phyloP scores from a whole-genome alignment of 53 echinoderm and acorn worm genomes.

The Echinometra lucunter region DNA sequence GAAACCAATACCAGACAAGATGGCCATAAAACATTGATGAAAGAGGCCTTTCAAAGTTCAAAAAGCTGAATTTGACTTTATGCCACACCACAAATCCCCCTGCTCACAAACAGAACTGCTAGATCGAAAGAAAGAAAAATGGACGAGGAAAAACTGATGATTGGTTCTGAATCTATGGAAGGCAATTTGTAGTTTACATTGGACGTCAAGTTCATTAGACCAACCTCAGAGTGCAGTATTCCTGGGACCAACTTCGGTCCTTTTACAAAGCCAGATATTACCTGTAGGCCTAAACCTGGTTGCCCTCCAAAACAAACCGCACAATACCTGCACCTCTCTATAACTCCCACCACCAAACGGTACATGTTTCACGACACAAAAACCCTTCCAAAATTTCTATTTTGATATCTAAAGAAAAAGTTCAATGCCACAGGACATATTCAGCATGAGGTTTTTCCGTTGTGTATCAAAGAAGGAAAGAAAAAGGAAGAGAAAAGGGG shows the following conservation, averaged over 20 bases:
- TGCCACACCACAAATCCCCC: not conserved
- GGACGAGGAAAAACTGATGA: not conserved
- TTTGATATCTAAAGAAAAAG: constrained; percentile 61
- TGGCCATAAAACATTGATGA: not conserved
- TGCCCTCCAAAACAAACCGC: constrained; percentile 59
- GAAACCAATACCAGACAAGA: not conserved
- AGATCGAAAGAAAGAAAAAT: not conserved
- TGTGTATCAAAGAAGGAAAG: not conserved
- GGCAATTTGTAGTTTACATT: constrained; percentile 63
- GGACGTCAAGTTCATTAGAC: constrained; percentile 49
- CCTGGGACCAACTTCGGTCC: not conserved
- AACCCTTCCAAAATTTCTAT: not conserved
- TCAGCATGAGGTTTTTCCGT: constrained; percentile 40
- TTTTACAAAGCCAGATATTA: constrained; percentile 15
- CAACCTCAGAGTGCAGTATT: constrained; percentile 14
- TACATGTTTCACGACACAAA: not conserved
- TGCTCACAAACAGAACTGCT: not conserved
- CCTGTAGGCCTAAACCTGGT: constrained; percentile 41
- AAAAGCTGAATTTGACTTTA: not conserved
- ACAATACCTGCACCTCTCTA: constrained; percentile 27
- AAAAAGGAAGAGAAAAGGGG: constrained; percentile 13
- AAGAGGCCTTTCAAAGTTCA: not conserved
- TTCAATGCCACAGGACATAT: constrained; percentile 62
- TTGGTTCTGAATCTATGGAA: constrained; percentile 26
- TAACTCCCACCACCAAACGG: constrained; percentile 1